phyloP scores from a whole-genome alignment of 2,113 vertebrate species.

The Ictalurus furcatus region DNA sequence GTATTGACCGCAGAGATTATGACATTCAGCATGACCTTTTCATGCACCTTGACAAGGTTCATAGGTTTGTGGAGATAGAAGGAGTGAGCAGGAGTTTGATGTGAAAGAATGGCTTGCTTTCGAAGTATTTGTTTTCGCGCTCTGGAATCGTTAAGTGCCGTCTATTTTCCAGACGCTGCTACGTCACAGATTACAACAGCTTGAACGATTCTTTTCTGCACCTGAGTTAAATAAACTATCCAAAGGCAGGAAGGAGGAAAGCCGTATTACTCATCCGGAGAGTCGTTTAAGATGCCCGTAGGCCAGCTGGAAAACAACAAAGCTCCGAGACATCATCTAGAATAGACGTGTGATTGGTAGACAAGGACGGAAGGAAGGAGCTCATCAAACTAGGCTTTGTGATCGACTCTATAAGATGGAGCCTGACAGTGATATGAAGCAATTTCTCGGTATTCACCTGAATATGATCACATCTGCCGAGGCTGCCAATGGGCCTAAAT shows the following conservation, averaged over 20 bases:
- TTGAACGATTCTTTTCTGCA: constrained; percentile 21
- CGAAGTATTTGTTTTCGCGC: constrained; percentile 23
- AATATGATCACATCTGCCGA: constrained; percentile 5
- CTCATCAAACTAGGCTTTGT: constrained; percentile 12
- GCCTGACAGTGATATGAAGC: constrained; percentile 21
- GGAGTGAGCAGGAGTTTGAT: not conserved
- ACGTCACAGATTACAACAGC: constrained; percentile 35
- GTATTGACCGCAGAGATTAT: not conserved
- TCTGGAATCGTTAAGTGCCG: not conserved
- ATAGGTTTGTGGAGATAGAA: no score
- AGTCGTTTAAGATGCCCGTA: constrained; percentile 26
- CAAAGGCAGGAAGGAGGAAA: not conserved
- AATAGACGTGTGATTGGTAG: constrained; percentile 13
- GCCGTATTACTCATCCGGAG: constrained; percentile 42
- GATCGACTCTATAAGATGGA: constrained; percentile 14
- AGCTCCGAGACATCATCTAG: constrained; percentile 33
- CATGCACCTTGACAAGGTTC: not conserved
- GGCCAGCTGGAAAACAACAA: constrained; percentile 24
- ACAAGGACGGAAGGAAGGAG: not conserved
- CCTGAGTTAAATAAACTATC: constrained; percentile 28
- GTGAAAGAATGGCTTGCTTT: constrained; percentile 1
- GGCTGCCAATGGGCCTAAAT: constrained; percentile 9
- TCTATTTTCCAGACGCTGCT: constrained; percentile 22
- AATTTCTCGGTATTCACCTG: not conserved
- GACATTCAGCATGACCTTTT: constrained; percentile 19